A percentile compares a stretch with the other conserved stretches of the same genome.
Evolutionary conservation across 2,888 invertebrate genomes (phyloP).

Genomic region (Dysmachus trigonus): DNA sequence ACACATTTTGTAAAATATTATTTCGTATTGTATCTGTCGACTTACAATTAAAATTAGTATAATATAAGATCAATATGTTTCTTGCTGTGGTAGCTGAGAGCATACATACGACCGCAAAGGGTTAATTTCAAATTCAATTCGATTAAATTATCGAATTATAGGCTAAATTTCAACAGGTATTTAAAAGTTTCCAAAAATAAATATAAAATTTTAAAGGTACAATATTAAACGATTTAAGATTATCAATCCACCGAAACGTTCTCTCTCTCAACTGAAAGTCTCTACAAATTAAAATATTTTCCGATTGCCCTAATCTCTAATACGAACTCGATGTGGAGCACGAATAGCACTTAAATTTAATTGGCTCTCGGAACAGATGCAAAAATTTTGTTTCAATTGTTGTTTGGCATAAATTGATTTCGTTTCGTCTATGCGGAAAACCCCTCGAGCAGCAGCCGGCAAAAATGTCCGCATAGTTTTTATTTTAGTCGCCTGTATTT

Average conservation of each 20-base stretch:
- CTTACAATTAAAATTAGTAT: too few species aligned
- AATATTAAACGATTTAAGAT: background rate
- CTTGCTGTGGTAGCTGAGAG: too few species aligned
- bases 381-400: background rate
- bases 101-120: too few species aligned
- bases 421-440: background rate
- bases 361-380: background rate
- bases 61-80: too few species aligned
- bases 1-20: too few species aligned
- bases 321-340: background rate
- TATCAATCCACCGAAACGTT: background rate
- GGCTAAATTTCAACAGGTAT: background rate
- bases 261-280: background rate
- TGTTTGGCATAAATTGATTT: background rate
- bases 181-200: too few species aligned
- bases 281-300: background rate
- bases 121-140: too few species aligned
- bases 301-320: background rate
- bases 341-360: background rate
- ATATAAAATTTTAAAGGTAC: background rate
- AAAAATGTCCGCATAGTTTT: background rate
- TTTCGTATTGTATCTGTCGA: too few species aligned
- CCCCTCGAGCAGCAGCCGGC: background rate
- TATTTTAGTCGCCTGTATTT: background rate
- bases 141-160: too few species aligned